phyloP scores from a whole-genome alignment of 2,888 invertebrate genomes.

The Watsonalla binaria region DNA sequence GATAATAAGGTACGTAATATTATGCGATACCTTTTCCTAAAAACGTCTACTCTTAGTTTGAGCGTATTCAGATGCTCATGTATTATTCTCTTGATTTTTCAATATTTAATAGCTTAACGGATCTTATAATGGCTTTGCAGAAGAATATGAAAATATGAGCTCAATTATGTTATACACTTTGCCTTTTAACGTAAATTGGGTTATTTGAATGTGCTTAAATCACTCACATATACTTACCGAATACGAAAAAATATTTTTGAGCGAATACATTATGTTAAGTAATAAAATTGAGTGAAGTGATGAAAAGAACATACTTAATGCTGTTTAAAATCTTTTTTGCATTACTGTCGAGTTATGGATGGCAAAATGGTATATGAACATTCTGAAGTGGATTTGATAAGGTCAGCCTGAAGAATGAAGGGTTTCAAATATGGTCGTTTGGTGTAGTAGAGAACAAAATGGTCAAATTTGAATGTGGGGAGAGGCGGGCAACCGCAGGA shows the following conservation, averaged over 20 bases:
- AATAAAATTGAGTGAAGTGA: background rate
- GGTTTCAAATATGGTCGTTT: background rate
- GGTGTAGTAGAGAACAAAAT: constrained; percentile 13
- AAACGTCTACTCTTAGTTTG: background rate
- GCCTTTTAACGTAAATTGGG: constrained; percentile 46
- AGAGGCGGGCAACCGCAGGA: constrained; percentile 42
- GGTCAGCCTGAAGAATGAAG: constrained; percentile 1
- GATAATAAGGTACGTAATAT: too few species aligned
- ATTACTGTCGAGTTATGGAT: too few species aligned
- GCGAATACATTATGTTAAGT: background rate
- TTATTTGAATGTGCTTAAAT: constrained; percentile 33
- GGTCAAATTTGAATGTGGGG: constrained; percentile 10
- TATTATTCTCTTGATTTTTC: constrained; percentile 32
- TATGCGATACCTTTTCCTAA: background rate
- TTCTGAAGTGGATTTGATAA: background rate
- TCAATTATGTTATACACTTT: constrained; percentile 44
- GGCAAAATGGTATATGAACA: too few species aligned
- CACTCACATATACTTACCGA: constrained; percentile 13
- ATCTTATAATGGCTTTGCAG: constrained; percentile 39
- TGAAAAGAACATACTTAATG: too few species aligned
- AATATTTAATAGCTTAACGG: constrained; percentile 42
- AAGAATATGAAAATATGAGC: constrained; percentile 45
- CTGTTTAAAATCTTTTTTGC: too few species aligned
- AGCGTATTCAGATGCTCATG: constrained; percentile 14
- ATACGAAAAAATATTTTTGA: constrained; percentile 17